Conservation (phyloP, 1,140 invertebrate genomes). For the Trichoplusia ni region DNA sequence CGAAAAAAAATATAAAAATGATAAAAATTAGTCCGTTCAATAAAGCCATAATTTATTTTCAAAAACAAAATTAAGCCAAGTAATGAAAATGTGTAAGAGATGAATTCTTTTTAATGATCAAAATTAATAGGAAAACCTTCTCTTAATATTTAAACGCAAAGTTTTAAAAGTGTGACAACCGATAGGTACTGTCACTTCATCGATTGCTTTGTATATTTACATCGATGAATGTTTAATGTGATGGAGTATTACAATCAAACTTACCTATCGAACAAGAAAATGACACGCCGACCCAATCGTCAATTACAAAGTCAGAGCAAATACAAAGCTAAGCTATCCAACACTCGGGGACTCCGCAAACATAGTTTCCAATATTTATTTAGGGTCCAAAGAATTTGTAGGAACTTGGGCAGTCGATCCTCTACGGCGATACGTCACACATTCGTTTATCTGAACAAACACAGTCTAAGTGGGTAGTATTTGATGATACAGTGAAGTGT, state of each 20-base stretch:
- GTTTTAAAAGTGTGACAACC: too few species aligned
- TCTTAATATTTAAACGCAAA: too few species aligned
- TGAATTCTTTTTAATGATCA: too few species aligned
- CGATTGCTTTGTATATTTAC: too few species aligned
- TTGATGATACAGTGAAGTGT: background rate
- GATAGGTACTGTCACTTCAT: too few species aligned
- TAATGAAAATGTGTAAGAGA: too few species aligned
- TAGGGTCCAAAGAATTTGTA: slow-evolving; percentile 42
- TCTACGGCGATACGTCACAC: slow-evolving; percentile 45
- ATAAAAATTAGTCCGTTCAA: too few species aligned
- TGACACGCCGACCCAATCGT: background rate
- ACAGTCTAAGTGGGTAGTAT: slow-evolving; percentile 25
- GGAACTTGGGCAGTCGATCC: slow-evolving; percentile 37
- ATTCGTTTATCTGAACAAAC: slow-evolving; percentile 45
- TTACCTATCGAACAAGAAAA: background rate
- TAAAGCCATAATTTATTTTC: too few species aligned
- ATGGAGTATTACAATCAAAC: background rate
- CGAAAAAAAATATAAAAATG: too few species aligned
- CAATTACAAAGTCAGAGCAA: slow-evolving; percentile 26
- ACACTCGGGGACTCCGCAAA: slow-evolving; percentile 35
- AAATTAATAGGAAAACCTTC: too few species aligned
- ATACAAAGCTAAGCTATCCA: slow-evolving; percentile 15
- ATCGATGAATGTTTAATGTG: background rate
- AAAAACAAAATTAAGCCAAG: too few species aligned
- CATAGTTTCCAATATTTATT: slow-evolving; percentile 51